Base-by-base conservation (phyloP, 2,113 vertebrate genomes). In the Thunnus thynnus region DNA sequence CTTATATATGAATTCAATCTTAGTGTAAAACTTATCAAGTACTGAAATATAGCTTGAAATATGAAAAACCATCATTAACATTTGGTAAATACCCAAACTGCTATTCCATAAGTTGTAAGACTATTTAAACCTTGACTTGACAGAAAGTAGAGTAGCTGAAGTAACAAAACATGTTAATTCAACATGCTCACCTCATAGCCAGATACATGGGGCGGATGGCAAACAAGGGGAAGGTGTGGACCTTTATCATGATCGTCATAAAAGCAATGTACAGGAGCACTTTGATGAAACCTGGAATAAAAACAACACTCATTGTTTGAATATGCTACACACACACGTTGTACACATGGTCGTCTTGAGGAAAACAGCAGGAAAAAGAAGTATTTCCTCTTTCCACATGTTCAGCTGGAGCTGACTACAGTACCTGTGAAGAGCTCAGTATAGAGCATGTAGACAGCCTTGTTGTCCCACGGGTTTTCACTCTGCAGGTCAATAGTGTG, bases 241-340 rank as follows among this genome's bases (percentile, higher is more conserved):
- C 97, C 85, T 99, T 99, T 87, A 99, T 99, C 98, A 99, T 99
- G 89, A 99, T 99, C 74, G 97, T 98, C 98, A 99, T 99, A 93
- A 99, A 99, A 12, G 98, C 97, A 92, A 99, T 96, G 88, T 99
- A 99, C 51, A 99, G 94, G 14, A 99, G 94, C 13, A 99, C 98
- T 80, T 99, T 99, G 92, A 99, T 96, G 88, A 99, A 98, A 9
- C 98, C 98, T 99, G 90, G 0, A 54, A 18, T n/a, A 46, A 25
- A 72, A 54, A 76, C 13, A 63, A 13, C 46, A 20, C 3, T 14
- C 0, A 36, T 25, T 25, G 32, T 46, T 22, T 17, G 2, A 82
- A 48, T 17, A 13, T 25, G 30, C 2, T 10, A 51, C 13, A 46
- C 16, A 11, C 14, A 18, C 16, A 56, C 14, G 44, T 22, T n/a